Conservation (phyloP, 2,888 invertebrate species). For the Hemicrepidius hirtus region DNA sequence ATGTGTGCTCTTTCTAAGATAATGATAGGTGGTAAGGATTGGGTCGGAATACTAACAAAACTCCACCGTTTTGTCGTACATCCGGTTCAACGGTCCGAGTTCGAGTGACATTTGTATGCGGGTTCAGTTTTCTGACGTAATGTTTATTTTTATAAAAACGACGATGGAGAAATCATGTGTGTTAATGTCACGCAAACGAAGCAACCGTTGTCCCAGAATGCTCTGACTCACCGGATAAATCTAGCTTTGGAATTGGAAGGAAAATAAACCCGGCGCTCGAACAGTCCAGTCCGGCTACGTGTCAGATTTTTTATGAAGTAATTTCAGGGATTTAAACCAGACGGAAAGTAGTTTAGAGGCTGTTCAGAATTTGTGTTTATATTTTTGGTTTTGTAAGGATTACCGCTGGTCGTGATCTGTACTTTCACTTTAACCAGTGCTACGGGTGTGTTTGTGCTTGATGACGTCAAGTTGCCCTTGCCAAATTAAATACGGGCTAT, state of each 20-base stretch:
- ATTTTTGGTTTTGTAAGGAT: constrained; percentile 10
- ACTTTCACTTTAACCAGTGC: constrained; percentile 46
- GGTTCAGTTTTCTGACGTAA: constrained; percentile 65
- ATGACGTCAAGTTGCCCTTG: constrained; percentile 55
- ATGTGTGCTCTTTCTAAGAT: constrained; percentile 35
- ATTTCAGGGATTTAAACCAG: constrained; percentile 31
- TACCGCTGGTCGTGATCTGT: background rate
- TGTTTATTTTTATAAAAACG: constrained; percentile 59
- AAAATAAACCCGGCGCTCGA: constrained; percentile 26
- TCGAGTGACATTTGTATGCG: constrained; percentile 55
- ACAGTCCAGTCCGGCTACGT: background rate
- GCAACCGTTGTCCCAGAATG: constrained; percentile 49
- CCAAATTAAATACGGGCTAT: constrained; percentile 50
- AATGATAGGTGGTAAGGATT: constrained; percentile 28
- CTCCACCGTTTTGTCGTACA: constrained; percentile 38
- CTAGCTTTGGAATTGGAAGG: constrained; percentile 16
- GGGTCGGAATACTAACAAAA: constrained; percentile 13
- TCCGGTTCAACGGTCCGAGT: constrained; percentile 60
- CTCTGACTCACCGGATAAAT: constrained; percentile 46
- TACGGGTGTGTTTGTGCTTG: constrained; percentile 17
- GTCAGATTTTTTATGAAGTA: constrained; percentile 5
- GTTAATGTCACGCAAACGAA: constrained; percentile 54
- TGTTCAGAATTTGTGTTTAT: constrained; percentile 15
- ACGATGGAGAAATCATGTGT: constrained; percentile 52
- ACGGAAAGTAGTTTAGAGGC: constrained; percentile 28